Base-by-base conservation (phyloP, 2,888 invertebrate species). In the Philonicus albiceps region DNA sequence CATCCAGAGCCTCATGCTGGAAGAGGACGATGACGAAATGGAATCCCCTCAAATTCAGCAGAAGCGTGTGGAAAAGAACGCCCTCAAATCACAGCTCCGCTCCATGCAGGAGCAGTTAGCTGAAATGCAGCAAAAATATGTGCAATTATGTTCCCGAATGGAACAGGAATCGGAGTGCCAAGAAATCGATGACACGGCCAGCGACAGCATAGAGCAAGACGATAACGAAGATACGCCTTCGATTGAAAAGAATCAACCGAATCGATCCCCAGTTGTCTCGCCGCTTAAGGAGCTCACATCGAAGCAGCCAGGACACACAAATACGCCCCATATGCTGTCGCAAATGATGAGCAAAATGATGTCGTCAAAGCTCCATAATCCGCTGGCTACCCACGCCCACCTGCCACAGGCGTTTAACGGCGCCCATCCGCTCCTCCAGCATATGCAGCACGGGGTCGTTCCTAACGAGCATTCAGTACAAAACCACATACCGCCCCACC, bases 51-150 rank as follows among this genome's bases (percentile, higher is more conserved):
- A 96, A 88, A 95, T 97, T 88, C 95, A 96, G 91, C 96, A 96
- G 91, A 97, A 97, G 92, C 94, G 96, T 89, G 96, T 96, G 90
- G 97, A 97, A 93, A 97, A 97, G 91, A 96, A 97, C 91, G 96
- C 96, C 87, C 94, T 98, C 19, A 96, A 97, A 92, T 95, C 96
- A 88, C 97, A 98, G 92, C 93, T 97, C 90, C 94, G 97, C 90
- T 95, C 96, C 87, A 95, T 98, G 95, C 97, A 97, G 93, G 96
- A 97, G 90, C 97, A 98, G 92, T 93, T 98, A 87, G 97, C 97
- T 13, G 96, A 96, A 91, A 97, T 98, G 96, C 97, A 97, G 93
- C 96, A 97, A 91, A 96, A 97, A 91, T 98, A 98, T 92, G 94
- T 96, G 91, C 96, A 97, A 92, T 93, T 98, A 90, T 96, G 97